A percentile compares a stretch with the other conserved stretches of the same genome.
Conservation (phyloP, 2,888 invertebrate species). For the Stictocephala bisonia region DNA sequence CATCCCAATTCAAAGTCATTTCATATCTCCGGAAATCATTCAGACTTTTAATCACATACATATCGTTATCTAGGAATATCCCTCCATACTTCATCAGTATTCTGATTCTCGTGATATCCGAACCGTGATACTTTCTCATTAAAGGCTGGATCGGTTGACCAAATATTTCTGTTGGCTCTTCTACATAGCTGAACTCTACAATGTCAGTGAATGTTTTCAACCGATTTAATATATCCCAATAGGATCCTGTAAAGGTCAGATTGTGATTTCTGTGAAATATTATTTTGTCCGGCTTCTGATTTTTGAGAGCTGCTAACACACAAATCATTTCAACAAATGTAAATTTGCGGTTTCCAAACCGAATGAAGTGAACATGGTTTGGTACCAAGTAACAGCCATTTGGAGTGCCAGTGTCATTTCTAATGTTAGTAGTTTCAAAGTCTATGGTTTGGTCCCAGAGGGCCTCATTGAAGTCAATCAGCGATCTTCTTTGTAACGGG, state of each 20-base stretch:
- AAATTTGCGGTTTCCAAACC: background rate
- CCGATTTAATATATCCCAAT: slow-evolving; percentile 22
- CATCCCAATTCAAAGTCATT: slow-evolving; percentile 44
- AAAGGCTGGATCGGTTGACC: slow-evolving; percentile 4
- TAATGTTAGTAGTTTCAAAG: slow-evolving; percentile 21
- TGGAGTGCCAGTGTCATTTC: slow-evolving; percentile 27
- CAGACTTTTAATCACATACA: slow-evolving; percentile 13
- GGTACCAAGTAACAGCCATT: slow-evolving; percentile 27
- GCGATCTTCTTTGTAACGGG: too few species aligned
- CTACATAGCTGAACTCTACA: slow-evolving; percentile 27
- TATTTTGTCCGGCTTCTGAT: slow-evolving; percentile 44
- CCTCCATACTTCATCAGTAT: slow-evolving; percentile 44
- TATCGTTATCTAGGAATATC: slow-evolving; percentile 32
- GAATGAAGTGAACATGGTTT: slow-evolving; percentile 32
- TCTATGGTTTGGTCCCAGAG: slow-evolving; percentile 11
- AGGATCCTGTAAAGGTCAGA: slow-evolving; percentile 31
- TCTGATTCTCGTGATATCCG: slow-evolving; percentile 33
- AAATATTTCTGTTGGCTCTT: slow-evolving; percentile 41
- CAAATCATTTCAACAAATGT: slow-evolving; percentile 41
- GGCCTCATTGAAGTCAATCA: background rate
- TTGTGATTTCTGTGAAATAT: slow-evolving; percentile 25
- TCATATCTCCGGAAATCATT: slow-evolving; percentile 32
- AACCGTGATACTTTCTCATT: slow-evolving; percentile 27
- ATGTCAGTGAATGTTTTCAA: slow-evolving; percentile 23
- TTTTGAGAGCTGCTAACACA: slow-evolving; percentile 40